Evolutionary conservation across 2,888 invertebrate genomes (phyloP), one percentile per base, ranked within the genome.

Genomic region (Nymphalis c-album): DNA sequence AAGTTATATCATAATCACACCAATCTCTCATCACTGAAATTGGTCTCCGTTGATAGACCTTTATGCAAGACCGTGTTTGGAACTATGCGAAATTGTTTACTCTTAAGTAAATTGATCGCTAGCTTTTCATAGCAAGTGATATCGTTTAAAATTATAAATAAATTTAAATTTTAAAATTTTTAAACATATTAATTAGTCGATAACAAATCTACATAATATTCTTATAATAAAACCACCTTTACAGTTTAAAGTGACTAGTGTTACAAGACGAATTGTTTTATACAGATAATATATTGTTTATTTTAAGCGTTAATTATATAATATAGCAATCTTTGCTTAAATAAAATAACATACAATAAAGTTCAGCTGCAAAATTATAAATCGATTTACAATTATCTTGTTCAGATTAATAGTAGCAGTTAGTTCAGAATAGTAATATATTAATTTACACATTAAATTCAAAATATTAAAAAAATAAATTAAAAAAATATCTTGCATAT

Each of bases 221-320:
- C 60, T 62, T 10, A 17, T 18, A 48, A 22, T 60, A 60, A 48
- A 64, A 51, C 45, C 63, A 58, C 48, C 13, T 40, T 40, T 60
- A 60, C 13, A 46, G 46, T 22, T 60, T 40, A 60, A 64, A 60
- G 26, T 68, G 68, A 68, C 68, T 68, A 68, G 68, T 63, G 45
- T 60, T 60, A 64, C 60, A 60, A 64, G 63, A 47, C 55, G 59
- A 51, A 48, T 22, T 53, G 20, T 53, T 65, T 51, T 46, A 26
- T 69, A 60, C n/a, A 55, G 57, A 66, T 48, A 57, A 63, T 57
- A 55, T 55, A 46, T 47, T 60, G 31, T 22, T 51, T 1, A 31
- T 17, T 22, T n/a, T n/a, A 17, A 55, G 2, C 2, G 13, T 17
- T 31, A 31, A 16, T 7, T 53, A 17, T 26, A 53, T 22, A 51